Evolutionary conservation across 92 coral and sea anemone genomes (phyloP), one percentile per base, ranked within the genome.

Genomic region (Porites cylindrica): DNA sequence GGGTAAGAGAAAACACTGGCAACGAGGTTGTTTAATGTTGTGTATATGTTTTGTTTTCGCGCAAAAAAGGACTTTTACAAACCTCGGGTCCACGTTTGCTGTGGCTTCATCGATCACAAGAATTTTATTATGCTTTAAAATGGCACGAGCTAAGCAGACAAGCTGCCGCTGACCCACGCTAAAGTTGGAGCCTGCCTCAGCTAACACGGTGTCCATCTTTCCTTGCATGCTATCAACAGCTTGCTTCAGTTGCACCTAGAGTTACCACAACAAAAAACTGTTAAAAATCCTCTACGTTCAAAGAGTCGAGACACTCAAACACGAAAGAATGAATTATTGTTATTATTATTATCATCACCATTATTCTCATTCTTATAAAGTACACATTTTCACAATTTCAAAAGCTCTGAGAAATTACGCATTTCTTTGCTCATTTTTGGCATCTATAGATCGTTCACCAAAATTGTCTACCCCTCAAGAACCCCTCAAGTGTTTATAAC

Each of bases 41-140:
- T 18, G n/a, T 8, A 5, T 38, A 17, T 43, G 6, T 6, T 18
- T 51, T 32, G 29, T 23, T 24, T 26, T 2, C 67, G 9, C 32
- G 1, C 18, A 14, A 20, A 61, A 59, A 65, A 1, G 29, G 32
- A 43, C 51, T 18, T 75, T 14, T 14, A 88, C 89, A 47, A 87
- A 94, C 97, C 95, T 92, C 63, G 95, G 97, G 58, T 94, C 97
- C 13, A 94, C 97, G 80, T 94, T 94, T 6, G 97, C 97, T 14
- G 97, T 94, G 47, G 97, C 97, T 82, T 94, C 97, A 62, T 94
- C 97, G 51, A 94, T 94, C 21, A 94, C 97, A 32, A 94, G 93
- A 21, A 94, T 78, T 23, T 86, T 92, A 78, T 76, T 94, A 86
- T 92, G 97, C 77, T 92, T 88, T 10, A 94, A 73, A 43, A 94